These are phyloP conservation scores for Terebella lapidaria DNA, from an alignment of 2,888 invertebrate genomes.

Conservation along the genomic window DNA sequence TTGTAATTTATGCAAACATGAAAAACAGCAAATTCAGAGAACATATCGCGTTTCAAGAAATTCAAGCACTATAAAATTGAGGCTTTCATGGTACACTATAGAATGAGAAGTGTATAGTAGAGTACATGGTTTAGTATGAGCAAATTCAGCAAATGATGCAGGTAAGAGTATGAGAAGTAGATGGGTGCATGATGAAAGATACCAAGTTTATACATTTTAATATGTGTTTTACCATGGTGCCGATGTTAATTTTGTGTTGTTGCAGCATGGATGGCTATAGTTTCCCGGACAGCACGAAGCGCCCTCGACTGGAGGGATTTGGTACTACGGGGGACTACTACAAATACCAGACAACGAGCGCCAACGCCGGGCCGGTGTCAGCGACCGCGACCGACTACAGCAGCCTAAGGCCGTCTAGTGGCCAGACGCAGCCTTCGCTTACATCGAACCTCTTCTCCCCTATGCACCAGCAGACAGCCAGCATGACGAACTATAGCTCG, in stretches of 20 bases:
- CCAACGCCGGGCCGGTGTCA: neutral
- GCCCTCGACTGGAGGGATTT: neutral
- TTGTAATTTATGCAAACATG: too few relatives aligned
- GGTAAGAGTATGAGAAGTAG: too few relatives aligned
- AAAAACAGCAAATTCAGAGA: too few relatives aligned
- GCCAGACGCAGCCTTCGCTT: neutral
- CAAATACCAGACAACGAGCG: neutral
- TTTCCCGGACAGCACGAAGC: conserved; percentile 1
- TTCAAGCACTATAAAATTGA: too few relatives aligned
- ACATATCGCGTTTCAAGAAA: too few relatives aligned
- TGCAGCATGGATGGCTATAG: conserved; percentile 1
- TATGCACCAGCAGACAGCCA: neutral
- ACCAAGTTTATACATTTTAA: too few relatives aligned
- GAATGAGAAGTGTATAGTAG: too few relatives aligned
- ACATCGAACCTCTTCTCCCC: neutral
- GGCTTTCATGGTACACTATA: too few relatives aligned
- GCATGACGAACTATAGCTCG: neutral
- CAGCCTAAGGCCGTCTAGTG: neutral
- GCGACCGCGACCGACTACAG: neutral
- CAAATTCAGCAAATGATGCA: too few relatives aligned
- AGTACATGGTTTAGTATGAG: too few relatives aligned
- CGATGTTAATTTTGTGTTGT: neutral
- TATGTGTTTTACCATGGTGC: too few relatives aligned
- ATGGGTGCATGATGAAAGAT: too few relatives aligned
- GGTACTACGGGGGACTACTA: neutral